phyloP scores from a whole-genome alignment of 2,888 invertebrate species.

The Homarus gammarus region DNA sequence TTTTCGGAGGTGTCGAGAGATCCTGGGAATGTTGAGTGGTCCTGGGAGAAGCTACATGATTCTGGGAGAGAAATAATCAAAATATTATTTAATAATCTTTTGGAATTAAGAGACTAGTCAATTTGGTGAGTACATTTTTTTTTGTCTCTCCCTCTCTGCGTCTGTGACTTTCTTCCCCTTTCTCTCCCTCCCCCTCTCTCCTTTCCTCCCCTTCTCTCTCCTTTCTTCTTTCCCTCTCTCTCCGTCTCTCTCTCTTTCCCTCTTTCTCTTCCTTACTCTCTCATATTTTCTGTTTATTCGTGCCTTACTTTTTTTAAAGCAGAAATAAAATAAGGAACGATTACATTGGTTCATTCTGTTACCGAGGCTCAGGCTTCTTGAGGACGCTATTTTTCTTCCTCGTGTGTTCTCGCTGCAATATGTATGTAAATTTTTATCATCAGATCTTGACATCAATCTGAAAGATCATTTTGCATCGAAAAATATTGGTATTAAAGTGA shows the following conservation, averaged over 20 bases:
- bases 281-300: too few relatives aligned
- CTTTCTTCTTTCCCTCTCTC: neutral
- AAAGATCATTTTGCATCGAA: constrained; percentile 21
- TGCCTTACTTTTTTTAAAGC: too few relatives aligned
- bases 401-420: constrained; percentile 10
- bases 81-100: too few relatives aligned
- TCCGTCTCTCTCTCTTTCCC: neutral
- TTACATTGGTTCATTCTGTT: too few relatives aligned
- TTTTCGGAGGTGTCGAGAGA: too few relatives aligned
- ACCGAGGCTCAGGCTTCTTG: too few relatives aligned
- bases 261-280: neutral
- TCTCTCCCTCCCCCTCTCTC: neutral
- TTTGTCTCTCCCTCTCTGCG: neutral
- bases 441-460: constrained; percentile 48
- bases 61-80: too few relatives aligned
- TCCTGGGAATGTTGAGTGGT: too few relatives aligned
- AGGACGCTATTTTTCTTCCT: neutral
- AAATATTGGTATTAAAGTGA: neutral
- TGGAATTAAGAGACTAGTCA: too few relatives aligned
- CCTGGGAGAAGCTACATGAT: too few relatives aligned
- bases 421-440: constrained; percentile 46
- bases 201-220: neutral
- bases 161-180: neutral
- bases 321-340: too few relatives aligned
- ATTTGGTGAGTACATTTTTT: too few relatives aligned